phyloP scores from a whole-genome alignment of 2,888 invertebrate genomes.

The Macropis europaea region DNA sequence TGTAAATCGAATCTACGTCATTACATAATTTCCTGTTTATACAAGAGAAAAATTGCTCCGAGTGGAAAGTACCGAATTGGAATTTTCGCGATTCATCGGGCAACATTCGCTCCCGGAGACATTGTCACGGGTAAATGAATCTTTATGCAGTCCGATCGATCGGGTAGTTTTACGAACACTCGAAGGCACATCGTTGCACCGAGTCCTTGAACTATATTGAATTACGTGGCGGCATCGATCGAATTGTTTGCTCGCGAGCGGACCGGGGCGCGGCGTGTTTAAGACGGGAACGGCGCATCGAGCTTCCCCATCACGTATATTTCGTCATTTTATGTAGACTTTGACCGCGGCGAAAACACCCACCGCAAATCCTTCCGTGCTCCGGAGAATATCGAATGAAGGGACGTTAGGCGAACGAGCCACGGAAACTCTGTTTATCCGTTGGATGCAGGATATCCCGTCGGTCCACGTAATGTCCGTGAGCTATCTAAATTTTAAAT shows the following conservation, averaged over 20 bases:
- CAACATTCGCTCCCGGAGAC: neutral
- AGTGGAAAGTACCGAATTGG: no score
- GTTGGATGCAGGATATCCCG: slow-evolving; percentile 28
- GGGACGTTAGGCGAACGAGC: slow-evolving; percentile 18
- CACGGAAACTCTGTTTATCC: slow-evolving; percentile 47
- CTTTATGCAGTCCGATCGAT: slow-evolving; percentile 18
- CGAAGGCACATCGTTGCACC: slow-evolving; percentile 21
- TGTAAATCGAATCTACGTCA: no score
- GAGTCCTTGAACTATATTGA: slow-evolving; percentile 30
- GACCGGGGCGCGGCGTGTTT: neutral
- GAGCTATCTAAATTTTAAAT: slow-evolving; percentile 61
- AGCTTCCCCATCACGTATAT: slow-evolving; percentile 19
- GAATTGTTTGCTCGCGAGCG: slow-evolving; percentile 29
- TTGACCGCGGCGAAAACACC: slow-evolving; percentile 9
- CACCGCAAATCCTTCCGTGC: slow-evolving; percentile 44
- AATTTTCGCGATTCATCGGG: neutral
- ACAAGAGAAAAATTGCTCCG: no score
- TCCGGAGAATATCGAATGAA: slow-evolving; percentile 55
- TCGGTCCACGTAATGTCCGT: slow-evolving; percentile 34
- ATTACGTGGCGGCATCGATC: slow-evolving; percentile 23
- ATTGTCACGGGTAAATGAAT: slow-evolving; percentile 17
- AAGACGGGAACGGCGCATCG: slow-evolving; percentile 1
- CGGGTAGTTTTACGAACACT: slow-evolving; percentile 26
- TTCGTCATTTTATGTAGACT: slow-evolving; percentile 26
- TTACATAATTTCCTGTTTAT: no score